Percentiles rank a stretch among this genome's conserved stretches.
Conservation (phyloP, 2,888 invertebrate species). For the Drosophila neotestacea region DNA sequence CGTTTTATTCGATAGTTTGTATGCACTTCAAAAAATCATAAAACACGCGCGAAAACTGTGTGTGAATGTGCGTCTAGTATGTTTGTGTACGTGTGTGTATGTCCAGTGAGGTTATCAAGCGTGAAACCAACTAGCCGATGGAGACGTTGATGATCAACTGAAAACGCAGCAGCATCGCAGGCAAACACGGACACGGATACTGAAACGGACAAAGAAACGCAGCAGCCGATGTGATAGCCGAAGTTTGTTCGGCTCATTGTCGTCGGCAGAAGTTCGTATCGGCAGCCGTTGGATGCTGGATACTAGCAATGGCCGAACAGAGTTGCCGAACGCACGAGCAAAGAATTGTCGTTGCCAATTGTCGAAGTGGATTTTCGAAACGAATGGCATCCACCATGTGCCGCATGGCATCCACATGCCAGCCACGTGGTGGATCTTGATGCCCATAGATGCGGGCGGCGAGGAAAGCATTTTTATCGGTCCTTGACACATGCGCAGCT, state of each 20-base stretch:
- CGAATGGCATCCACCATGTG: conserved; percentile 82
- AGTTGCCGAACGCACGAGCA: conserved; percentile 34
- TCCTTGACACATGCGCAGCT: conserved; percentile 79
- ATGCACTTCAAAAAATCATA: conserved; percentile 25
- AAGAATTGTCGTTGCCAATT: conserved; percentile 76
- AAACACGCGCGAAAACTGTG: conserved; percentile 29
- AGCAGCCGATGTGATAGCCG: conserved; percentile 1
- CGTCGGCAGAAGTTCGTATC: conserved; percentile 14
- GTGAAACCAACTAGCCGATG: conserved; percentile 63
- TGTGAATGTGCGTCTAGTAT: background rate
- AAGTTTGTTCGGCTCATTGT: conserved; percentile 19
- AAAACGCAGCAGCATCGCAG: conserved; percentile 40
- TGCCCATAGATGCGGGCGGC: conserved; percentile 31
- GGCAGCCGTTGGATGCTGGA: conserved; percentile 68
- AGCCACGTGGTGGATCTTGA: conserved; percentile 80
- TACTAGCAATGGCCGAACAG: conserved; percentile 46
- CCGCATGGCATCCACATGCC: conserved; percentile 44
- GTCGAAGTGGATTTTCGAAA: conserved; percentile 81
- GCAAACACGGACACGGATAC: conserved; percentile 1
- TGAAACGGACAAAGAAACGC: conserved; percentile 12
- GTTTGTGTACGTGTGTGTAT: conserved; percentile 15
- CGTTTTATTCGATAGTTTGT: background rate
- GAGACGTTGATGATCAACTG: conserved; percentile 75
- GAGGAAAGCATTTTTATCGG: conserved; percentile 10
- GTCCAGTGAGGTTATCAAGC: conserved; percentile 16